These are phyloP conservation scores for Hyles euphorbiae DNA, from an alignment of 1,140 invertebrate species.

Conservation along the genomic window DNA sequence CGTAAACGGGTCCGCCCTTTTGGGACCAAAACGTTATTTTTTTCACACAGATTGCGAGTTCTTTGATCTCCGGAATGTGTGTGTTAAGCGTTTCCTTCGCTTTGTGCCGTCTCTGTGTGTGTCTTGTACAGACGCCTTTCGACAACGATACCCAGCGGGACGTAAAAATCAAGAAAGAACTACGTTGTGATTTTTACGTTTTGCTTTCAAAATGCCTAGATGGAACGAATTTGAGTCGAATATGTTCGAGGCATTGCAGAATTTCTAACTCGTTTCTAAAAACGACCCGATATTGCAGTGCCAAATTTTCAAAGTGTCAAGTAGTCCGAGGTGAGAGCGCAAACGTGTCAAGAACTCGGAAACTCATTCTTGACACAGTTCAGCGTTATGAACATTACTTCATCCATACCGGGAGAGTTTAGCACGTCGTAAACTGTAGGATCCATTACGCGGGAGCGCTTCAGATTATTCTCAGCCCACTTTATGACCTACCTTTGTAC, in stretches of 20 bases:
- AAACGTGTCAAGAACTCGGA: conserved; percentile 31
- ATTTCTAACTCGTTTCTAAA: background rate
- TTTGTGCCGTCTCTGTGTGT: conserved; percentile 58
- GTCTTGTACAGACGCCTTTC: conserved; percentile 43
- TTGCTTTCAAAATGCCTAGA: conserved; percentile 22
- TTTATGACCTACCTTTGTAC: conserved; percentile 24
- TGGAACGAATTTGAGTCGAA: conserved; percentile 8
- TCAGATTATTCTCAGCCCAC: conserved; percentile 25
- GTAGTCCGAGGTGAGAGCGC: conserved; percentile 25
- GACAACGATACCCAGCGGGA: conserved; percentile 62
- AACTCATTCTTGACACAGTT: conserved; percentile 37
- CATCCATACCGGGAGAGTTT: conserved; percentile 32
- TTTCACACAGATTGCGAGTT: conserved; percentile 71
- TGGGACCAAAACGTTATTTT: conserved; percentile 71
- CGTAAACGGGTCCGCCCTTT: conserved; percentile 71
- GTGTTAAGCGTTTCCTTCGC: conserved; percentile 69
- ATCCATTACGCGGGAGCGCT: conserved; percentile 33
- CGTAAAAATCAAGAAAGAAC: conserved; percentile 52
- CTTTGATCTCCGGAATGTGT: conserved; percentile 73
- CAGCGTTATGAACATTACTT: conserved; percentile 41
- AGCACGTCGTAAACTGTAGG: conserved; percentile 40
- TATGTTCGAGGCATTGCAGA: conserved; percentile 7
- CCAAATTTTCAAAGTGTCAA: conserved; percentile 23
- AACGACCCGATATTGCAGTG: conserved; percentile 4
- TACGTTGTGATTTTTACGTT: conserved; percentile 46